Conservation (phyloP, 2,888 invertebrate genomes). For the Spatulosminthurus flaviceps region DNA sequence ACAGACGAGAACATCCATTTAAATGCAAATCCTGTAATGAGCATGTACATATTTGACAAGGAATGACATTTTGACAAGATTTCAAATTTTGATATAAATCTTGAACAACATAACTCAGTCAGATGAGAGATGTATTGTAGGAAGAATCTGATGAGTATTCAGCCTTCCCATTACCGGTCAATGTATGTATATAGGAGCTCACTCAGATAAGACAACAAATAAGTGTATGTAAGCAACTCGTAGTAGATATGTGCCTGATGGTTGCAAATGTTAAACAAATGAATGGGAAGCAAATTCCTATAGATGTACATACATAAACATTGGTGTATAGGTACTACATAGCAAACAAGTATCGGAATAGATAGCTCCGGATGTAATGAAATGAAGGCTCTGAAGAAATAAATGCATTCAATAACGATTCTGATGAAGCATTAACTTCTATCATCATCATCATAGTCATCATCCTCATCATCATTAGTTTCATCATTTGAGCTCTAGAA, state of each 20-base stretch:
- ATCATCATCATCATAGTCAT: constrained; percentile 35
- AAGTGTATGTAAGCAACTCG: no score
- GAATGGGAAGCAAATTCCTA: not conserved
- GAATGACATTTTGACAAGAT: constrained; percentile 18
- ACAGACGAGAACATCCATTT: not conserved
- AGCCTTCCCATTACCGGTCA: not conserved
- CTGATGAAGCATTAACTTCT: constrained; percentile 34
- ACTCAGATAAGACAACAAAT: no score
- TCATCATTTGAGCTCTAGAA: not conserved
- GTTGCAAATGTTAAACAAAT: not conserved
- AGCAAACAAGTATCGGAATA: no score
- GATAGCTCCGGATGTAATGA: not conserved
- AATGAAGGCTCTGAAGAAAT: constrained; percentile 41
- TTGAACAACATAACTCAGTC: not conserved
- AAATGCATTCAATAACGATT: constrained; percentile 24
- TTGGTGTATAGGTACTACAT: no score
- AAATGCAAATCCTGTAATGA: not conserved
- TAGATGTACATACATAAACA: no score
- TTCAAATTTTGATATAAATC: constrained; percentile 12
- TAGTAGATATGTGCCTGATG: not conserved
- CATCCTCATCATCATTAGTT: constrained; percentile 20
- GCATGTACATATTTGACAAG: constrained; percentile 8
- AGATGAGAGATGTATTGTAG: not conserved
- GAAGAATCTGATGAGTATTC: not conserved
- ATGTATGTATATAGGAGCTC: not conserved